Conservation (phyloP, 2,888 invertebrate genomes). For the Diachrysia chrysitis region DNA sequence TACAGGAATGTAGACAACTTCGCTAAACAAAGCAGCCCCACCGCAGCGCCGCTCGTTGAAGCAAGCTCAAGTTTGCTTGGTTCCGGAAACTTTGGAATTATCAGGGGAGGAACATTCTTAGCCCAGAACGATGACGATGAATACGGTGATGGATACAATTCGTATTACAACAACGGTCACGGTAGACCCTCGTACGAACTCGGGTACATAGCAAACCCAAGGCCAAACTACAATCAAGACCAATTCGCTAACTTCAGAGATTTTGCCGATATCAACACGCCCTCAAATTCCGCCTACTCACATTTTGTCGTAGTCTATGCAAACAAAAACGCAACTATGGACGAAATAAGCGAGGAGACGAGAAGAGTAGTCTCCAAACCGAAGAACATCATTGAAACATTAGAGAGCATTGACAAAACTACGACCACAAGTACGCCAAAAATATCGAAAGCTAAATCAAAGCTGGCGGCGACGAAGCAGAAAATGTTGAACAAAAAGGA, state of each 20-base stretch:
- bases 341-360: conserved; percentile 85
- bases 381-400: conserved; percentile 95
- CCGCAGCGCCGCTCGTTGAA: conserved; percentile 81
- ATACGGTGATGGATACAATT: conserved; percentile 89
- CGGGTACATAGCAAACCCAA: conserved; percentile 91
- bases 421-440: conserved; percentile 78
- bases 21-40: conserved; percentile 76
- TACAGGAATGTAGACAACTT: conserved; percentile 80
- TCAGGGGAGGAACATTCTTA: conserved; percentile 96
- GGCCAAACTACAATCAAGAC: conserved; percentile 93
- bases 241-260: conserved; percentile 97
- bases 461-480: conserved; percentile 88
- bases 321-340: conserved; percentile 92
- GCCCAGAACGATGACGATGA: conserved; percentile 92
- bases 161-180: conserved; percentile 92
- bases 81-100: conserved; percentile 96
- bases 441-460: conserved; percentile 91
- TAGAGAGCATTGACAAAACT: conserved; percentile 91
- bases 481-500: conserved; percentile 81
- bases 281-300: conserved; percentile 94
- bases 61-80: conserved; percentile 92
- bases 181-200: conserved; percentile 91
- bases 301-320: conserved; percentile 95
- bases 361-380: conserved; percentile 88
- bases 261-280: conserved; percentile 96